Evolutionary conservation across 2,113 vertebrate species (phyloP).

Genomic region (Zapornia atra): DNA sequence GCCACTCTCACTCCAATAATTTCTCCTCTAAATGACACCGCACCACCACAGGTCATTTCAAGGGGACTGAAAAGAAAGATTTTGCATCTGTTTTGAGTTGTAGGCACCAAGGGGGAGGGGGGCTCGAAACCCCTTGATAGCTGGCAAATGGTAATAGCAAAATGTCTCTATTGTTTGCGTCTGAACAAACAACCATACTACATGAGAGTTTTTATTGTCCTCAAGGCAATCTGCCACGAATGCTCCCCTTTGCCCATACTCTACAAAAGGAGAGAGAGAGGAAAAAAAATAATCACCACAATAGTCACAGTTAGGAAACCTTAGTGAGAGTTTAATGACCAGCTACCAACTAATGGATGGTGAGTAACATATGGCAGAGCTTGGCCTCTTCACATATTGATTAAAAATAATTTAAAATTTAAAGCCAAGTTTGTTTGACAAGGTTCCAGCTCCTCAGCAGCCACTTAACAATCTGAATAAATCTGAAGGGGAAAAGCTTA

Average conservation of each 20-base stretch:
- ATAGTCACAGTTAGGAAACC: constrained; percentile 47
- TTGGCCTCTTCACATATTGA: constrained; percentile 19
- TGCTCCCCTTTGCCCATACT: constrained; percentile 57
- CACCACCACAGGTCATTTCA: constrained; percentile 84
- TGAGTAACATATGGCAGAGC: constrained; percentile 45
- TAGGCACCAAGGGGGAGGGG: constrained; percentile 75
- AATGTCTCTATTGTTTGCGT: constrained; percentile 77
- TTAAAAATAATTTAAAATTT: constrained; percentile 59
- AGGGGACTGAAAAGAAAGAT: constrained; percentile 76
- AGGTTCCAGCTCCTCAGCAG: constrained; percentile 15
- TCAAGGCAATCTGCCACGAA: constrained; percentile 81
- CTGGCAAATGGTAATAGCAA: constrained; percentile 76
- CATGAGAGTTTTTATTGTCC: constrained; percentile 82
- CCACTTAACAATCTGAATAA: constrained; percentile 15
- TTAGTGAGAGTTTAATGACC: constrained; percentile 62
- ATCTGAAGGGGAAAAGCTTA: constrained; percentile 7
- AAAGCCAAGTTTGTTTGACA: constrained; percentile 33
- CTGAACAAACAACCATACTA: constrained; percentile 74
- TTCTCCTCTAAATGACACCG: constrained; percentile 74
- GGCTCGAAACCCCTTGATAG: constrained; percentile 66
- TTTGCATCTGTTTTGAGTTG: constrained; percentile 86
- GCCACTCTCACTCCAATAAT: constrained; percentile 71
- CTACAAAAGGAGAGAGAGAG: constrained; percentile 2
- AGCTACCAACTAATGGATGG: constrained; percentile 59
- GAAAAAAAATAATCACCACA: not conserved